Percentiles rank a stretch among this genome's conserved stretches.
Conservation (phyloP, 1,140 invertebrate species). For the Homarus americanus region DNA sequence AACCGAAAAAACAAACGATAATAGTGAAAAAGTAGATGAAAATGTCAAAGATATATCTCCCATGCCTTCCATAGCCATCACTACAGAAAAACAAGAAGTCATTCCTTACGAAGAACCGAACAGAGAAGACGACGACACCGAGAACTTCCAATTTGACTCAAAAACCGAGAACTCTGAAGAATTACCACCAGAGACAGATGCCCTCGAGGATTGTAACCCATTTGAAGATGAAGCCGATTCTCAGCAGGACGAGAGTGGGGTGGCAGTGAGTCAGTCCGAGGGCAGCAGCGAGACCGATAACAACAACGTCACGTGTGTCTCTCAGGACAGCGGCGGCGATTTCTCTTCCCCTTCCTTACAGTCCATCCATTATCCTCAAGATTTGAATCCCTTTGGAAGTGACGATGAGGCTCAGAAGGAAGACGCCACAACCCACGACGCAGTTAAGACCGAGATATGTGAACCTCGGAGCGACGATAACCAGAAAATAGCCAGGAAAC, state of each 20-base stretch:
- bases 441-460: neutral
- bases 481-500: constrained; percentile 81
- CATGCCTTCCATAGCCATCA: constrained; percentile 28
- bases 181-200: neutral
- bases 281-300: constrained; percentile 37
- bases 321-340: constrained; percentile 37
- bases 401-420: constrained; percentile 75
- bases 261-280: constrained; percentile 24
- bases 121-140: neutral
- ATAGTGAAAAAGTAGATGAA: constrained; percentile 45
- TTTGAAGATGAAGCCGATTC: constrained; percentile 71
- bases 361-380: constrained; percentile 83
- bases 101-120: neutral
- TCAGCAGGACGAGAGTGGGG: constrained; percentile 48
- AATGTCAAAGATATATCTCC: neutral
- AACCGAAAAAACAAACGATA: no score
- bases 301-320: neutral
- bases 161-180: neutral
- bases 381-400: constrained; percentile 85
- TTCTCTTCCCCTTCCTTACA: constrained; percentile 41
- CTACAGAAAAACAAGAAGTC: neutral
- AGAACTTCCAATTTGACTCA: neutral
- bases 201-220: constrained; percentile 46
- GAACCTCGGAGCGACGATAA: neutral
- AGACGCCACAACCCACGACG: neutral